Evolutionary conservation across 2,888 invertebrate species (phyloP).

Genomic region (Eretmocerus hayati): DNA sequence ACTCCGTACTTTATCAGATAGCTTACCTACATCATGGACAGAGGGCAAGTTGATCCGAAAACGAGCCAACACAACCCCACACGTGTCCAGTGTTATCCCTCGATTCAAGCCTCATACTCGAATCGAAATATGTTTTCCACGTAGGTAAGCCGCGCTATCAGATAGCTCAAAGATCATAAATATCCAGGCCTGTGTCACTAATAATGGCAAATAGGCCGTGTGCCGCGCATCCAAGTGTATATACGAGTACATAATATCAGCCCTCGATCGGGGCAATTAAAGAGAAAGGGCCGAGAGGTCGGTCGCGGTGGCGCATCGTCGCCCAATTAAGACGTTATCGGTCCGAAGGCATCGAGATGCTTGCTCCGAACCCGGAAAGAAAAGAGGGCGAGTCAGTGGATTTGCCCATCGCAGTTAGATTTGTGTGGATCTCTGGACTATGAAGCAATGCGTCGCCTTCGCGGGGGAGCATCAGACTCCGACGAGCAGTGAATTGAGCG

Average conservation of each 20-base stretch:
- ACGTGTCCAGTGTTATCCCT: too few relatives aligned
- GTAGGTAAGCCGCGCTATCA: neutral
- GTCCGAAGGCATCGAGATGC: neutral
- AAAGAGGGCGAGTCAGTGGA: neutral
- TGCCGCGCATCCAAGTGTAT: neutral
- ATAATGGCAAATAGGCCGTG: slow-evolving; percentile 19
- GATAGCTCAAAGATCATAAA: slow-evolving; percentile 6
- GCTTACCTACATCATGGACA: too few relatives aligned
- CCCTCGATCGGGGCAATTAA: slow-evolving; percentile 7
- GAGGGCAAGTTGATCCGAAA: too few relatives aligned
- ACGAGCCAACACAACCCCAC: too few relatives aligned
- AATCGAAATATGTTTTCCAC: slow-evolving; percentile 10
- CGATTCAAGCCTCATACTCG: neutral
- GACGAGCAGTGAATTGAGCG: too few relatives aligned
- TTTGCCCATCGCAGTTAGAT: slow-evolving; percentile 9
- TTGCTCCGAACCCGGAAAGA: neutral
- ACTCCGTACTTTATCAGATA: too few relatives aligned
- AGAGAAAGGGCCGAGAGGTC: neutral
- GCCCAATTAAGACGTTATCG: slow-evolving; percentile 17
- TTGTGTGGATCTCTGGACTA: too few relatives aligned
- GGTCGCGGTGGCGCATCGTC: slow-evolving; percentile 1
- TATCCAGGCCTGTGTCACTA: slow-evolving; percentile 10
- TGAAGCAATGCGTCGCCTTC: too few relatives aligned
- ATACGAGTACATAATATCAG: neutral
- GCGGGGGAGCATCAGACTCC: too few relatives aligned